A percentile compares a stretch with the other conserved stretches of the same genome.
These are phyloP conservation scores for Brachyptera putata DNA, from an alignment of 2,888 invertebrate genomes.

Conservation along the genomic window DNA sequence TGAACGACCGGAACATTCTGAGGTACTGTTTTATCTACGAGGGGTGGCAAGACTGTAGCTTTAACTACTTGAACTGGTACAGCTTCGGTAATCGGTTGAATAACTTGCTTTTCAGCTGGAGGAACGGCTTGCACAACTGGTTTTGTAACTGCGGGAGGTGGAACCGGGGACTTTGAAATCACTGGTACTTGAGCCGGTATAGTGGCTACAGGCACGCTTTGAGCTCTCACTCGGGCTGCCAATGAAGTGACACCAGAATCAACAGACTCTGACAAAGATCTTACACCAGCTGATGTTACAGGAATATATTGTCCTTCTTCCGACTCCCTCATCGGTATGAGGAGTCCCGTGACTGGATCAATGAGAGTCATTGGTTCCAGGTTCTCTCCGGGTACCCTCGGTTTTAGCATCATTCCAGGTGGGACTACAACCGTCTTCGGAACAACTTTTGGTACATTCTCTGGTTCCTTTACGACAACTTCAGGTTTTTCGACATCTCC, in stretches of 20 bases:
- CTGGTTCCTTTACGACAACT: conserved; percentile 17
- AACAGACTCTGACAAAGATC: conserved; percentile 9
- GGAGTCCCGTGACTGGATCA: conserved; percentile 69
- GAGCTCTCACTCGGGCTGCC: conserved; percentile 6
- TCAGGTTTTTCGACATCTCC: not conserved
- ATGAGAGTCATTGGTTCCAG: conserved; percentile 63
- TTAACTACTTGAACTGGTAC: no score
- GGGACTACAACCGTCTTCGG: conserved; percentile 16
- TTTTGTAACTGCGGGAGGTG: conserved; percentile 32
- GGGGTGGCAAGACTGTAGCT: no score
- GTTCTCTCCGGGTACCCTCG: conserved; percentile 28
- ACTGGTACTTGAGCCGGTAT: conserved; percentile 27
- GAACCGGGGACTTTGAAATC: conserved; percentile 23
- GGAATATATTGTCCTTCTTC: conserved; percentile 67
- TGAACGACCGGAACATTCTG: no score
- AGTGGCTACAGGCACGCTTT: conserved; percentile 27
- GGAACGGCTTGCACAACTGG: conserved; percentile 33
- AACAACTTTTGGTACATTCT: conserved; percentile 33
- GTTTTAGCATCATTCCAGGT: conserved; percentile 6
- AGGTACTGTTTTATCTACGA: no score
- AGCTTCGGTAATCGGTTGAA: conserved; percentile 47
- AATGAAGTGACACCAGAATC: not conserved
- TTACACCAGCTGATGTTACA: conserved; percentile 38
- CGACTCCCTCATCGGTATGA: conserved; percentile 65
- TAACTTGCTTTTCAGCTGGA: conserved; percentile 42